Evolutionary conservation across 1,140 invertebrate species (phyloP).

Genomic region (Dendrolimus punctatus): DNA sequence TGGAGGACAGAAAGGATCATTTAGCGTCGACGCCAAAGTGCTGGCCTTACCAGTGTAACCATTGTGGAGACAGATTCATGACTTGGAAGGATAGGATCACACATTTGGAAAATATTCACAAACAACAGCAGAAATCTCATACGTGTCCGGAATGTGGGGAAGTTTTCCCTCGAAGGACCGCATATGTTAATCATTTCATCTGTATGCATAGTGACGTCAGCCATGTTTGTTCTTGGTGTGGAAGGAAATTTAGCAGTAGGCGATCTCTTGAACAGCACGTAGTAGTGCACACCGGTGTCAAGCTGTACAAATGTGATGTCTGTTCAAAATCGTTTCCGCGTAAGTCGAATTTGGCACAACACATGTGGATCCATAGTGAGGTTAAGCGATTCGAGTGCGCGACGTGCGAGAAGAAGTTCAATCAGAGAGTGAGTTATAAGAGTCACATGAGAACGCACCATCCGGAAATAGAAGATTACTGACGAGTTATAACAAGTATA

Average conservation of each 20-base stretch:
- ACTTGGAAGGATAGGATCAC: conserved; percentile 21
- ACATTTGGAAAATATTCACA: conserved; percentile 30
- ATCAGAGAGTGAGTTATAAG: conserved; percentile 45
- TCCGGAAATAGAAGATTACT: conserved; percentile 12
- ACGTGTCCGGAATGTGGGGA: conserved; percentile 25
- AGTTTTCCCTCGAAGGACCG: conserved; percentile 19
- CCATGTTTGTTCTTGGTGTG: conserved; percentile 25
- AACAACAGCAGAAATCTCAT: conserved; percentile 14
- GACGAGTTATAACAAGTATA: conserved; percentile 2
- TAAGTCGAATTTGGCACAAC: conserved; percentile 32
- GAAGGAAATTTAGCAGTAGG: conserved; percentile 21
- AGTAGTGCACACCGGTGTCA: conserved; percentile 59
- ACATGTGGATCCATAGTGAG: conserved; percentile 71
- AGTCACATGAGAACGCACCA: conserved; percentile 33
- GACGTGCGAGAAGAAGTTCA: conserved; percentile 71
- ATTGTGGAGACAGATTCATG: conserved; percentile 28
- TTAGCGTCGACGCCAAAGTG: conserved; percentile 22
- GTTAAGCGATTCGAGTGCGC: conserved; percentile 74
- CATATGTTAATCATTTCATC: conserved; percentile 25
- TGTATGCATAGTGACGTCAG: conserved; percentile 18
- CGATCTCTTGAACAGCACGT: conserved; percentile 51
- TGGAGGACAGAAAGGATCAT: conserved; percentile 28
- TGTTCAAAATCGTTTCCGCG: conserved; percentile 48
- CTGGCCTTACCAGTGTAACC: conserved; percentile 27
- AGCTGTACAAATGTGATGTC: conserved; percentile 59